Conservation (phyloP, 1,140 invertebrate species). For the Oncopodura yosiiana region DNA sequence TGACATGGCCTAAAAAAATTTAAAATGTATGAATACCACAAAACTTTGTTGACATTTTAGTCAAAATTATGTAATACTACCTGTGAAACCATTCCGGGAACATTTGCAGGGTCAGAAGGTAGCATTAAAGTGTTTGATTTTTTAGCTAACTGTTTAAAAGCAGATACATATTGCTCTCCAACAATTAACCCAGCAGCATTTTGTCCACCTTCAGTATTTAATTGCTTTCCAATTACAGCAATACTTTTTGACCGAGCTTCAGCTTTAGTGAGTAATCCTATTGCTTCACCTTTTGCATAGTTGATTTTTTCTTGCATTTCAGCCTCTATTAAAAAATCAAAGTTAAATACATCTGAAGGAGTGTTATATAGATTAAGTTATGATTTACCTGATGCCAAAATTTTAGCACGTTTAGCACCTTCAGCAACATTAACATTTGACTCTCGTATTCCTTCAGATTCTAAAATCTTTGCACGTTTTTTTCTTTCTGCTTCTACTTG, state of each 20-base stretch:
- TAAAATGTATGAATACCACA: slow-evolving; percentile 2
- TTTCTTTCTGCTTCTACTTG: slow-evolving; percentile 96
- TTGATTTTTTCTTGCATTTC: slow-evolving; percentile 79
- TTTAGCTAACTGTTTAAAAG: slow-evolving; percentile 86
- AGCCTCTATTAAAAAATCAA: slow-evolving; percentile 53
- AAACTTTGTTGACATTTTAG: neutral
- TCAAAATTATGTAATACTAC: too few species aligned
- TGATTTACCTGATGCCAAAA: slow-evolving; percentile 74
- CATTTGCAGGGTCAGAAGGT: slow-evolving; percentile 79
- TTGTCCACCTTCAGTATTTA: slow-evolving; percentile 54
- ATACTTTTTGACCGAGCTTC: slow-evolving; percentile 71
- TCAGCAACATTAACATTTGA: slow-evolving; percentile 97
- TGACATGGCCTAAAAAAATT: slow-evolving; percentile 29
- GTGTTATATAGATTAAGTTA: neutral
- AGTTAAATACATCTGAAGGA: slow-evolving; percentile 10
- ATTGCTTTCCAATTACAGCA: slow-evolving; percentile 58
- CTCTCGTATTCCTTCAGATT: slow-evolving; percentile 89
- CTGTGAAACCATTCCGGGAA: slow-evolving; percentile 72
- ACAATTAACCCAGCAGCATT: slow-evolving; percentile 84
- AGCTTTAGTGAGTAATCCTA: slow-evolving; percentile 73
- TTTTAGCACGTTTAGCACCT: slow-evolving; percentile 80
- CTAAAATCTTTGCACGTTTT: slow-evolving; percentile 90
- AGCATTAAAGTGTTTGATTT: slow-evolving; percentile 89
- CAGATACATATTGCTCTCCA: slow-evolving; percentile 89
- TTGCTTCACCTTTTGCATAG: slow-evolving; percentile 73